These are phyloP conservation scores for Falco columbarius DNA, from an alignment of 2,797 vertebrate genomes.

Conservation along the genomic window DNA sequence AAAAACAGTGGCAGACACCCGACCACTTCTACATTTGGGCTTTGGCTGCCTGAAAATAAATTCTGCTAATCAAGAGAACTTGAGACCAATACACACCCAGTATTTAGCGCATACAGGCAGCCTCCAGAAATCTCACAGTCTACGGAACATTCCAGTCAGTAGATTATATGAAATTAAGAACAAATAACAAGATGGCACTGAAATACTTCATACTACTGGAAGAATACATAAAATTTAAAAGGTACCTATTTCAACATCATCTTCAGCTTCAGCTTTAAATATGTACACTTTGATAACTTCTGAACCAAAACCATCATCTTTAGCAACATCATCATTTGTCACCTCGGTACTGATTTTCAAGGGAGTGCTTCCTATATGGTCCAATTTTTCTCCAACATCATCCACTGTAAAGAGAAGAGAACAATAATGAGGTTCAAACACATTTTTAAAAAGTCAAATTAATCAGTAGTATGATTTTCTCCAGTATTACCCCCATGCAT, in stretches of 20 bases:
- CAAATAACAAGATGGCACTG: neutral
- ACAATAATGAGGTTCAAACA: slow-evolving; percentile 32
- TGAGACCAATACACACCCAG: neutral
- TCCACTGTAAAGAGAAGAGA: slow-evolving; percentile 85
- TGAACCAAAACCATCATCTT: slow-evolving; percentile 92
- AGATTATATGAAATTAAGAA: neutral
- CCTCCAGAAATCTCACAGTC: neutral
- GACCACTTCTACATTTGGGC: neutral
- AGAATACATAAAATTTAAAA: neutral
- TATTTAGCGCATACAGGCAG: neutral
- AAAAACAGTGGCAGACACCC: slow-evolving; percentile 2
- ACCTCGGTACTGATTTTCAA: slow-evolving; percentile 95
- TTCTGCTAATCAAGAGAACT: neutral
- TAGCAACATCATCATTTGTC: slow-evolving; percentile 89
- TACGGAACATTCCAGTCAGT: neutral
- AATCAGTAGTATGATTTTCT: slow-evolving; percentile 2
- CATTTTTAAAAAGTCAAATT: neutral
- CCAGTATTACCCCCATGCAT: neutral
- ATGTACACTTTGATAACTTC: slow-evolving; percentile 99
- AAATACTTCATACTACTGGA: neutral
- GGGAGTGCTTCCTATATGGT: slow-evolving; percentile 91
- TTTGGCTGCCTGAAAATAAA: neutral
- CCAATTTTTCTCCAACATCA: slow-evolving; percentile 96
- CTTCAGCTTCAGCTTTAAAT: slow-evolving; percentile 98
- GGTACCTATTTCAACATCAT: slow-evolving; percentile 94